phyloP scores from a whole-genome alignment of 2,113 vertebrate genomes.

The Dipodomys spectabilis region DNA sequence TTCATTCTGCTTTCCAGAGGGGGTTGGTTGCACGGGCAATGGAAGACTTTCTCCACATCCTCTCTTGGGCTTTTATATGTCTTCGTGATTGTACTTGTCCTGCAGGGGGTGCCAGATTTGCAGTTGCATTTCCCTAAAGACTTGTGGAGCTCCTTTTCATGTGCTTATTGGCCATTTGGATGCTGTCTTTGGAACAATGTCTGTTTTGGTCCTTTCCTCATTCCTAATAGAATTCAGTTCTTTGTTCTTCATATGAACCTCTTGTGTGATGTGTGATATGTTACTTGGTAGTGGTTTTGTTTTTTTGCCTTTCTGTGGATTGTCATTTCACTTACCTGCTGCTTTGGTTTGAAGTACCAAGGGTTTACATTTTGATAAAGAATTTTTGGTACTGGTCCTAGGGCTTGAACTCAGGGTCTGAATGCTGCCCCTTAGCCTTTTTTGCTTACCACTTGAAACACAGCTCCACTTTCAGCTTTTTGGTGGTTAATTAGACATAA shows the following conservation, averaged over 20 bases:
- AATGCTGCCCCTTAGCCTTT: no score
- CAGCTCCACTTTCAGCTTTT: no score
- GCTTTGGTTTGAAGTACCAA: conserved; percentile 16
- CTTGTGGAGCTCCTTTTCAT: background rate
- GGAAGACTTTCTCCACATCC: background rate
- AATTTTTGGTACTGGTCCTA: background rate
- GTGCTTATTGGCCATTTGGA: background rate
- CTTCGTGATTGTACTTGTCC: background rate
- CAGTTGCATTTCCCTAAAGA: conserved; percentile 11
- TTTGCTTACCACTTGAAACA: no score
- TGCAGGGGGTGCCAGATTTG: background rate
- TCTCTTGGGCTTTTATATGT: background rate
- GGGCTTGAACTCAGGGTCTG: no score
- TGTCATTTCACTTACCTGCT: background rate
- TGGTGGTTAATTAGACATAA: no score
- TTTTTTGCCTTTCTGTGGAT: background rate
- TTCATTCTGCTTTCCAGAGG: background rate
- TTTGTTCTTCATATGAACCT: background rate
- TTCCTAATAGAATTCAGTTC: background rate
- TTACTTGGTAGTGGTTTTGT: background rate
- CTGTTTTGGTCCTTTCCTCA: background rate
- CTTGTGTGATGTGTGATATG: background rate
- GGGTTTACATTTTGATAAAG: background rate
- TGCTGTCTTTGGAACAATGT: background rate
- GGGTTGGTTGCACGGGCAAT: background rate